phyloP scores from a whole-genome alignment of 2,113 vertebrate species.

The Sebastes fasciatus region DNA sequence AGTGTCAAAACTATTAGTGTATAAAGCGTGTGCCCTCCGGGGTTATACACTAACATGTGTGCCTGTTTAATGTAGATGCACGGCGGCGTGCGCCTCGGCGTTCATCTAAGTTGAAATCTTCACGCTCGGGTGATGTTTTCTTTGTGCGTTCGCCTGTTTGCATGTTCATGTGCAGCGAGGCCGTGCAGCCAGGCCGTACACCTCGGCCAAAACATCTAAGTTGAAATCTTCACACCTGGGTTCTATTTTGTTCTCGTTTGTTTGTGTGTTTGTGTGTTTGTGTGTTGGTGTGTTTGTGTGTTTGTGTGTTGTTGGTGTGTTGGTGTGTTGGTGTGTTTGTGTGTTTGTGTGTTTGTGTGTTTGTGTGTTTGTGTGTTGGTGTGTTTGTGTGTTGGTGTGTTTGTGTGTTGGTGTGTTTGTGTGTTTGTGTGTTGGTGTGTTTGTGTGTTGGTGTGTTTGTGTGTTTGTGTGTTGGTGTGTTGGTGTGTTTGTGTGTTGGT shows the following conservation, averaged over 20 bases:
- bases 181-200: neutral
- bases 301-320: too few relatives aligned
- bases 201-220: conserved; percentile 39
- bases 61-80: conserved; percentile 28
- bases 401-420: too few relatives aligned
- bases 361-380: conserved; percentile 34
- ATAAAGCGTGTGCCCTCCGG: conserved; percentile 38
- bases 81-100: conserved; percentile 7
- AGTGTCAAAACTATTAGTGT: conserved; percentile 30
- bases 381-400: too few relatives aligned
- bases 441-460: neutral
- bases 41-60: conserved; percentile 19
- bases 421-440: conserved; percentile 37
- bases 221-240: conserved; percentile 58
- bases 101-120: conserved; percentile 62
- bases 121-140: conserved; percentile 43
- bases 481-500: too few relatives aligned
- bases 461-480: too few relatives aligned
- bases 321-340: too few relatives aligned
- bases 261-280: neutral
- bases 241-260: conserved; percentile 43
- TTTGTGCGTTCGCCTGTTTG: conserved; percentile 36
- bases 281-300: too few relatives aligned
- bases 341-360: too few relatives aligned
- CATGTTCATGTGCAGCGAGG: conserved; percentile 1